Evolutionary conservation across 2,888 invertebrate genomes (phyloP), one percentile per base, ranked within the genome.

Genomic region (Eurytoma californica): DNA sequence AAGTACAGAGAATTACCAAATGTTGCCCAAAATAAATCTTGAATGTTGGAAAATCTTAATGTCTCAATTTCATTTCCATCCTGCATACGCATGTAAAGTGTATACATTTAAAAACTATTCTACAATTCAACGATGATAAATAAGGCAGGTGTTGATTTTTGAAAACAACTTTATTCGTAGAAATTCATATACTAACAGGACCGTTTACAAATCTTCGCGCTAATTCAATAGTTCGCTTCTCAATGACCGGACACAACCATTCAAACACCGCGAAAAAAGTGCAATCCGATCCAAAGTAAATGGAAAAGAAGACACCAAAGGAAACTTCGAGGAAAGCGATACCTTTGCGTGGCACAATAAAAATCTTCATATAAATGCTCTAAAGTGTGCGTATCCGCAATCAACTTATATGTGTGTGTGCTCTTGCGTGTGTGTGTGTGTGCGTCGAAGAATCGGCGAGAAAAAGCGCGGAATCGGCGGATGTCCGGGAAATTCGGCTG

Each of bases 121-220:
- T 4, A 39, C 9, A 39, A 61, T 68, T 65, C 24, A 58, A 49
- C 7, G 1, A 55, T 18, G 20, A 57, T 4, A 47, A 65, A 65
- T 18, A n/a, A 30, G 18, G 30, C n/a, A 67, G 9, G 58, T 78
- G 80, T 55, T 79, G 80, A 76, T 83, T 87, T 88, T 86, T 85
- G 85, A 86, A 87, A 88, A 88, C 87, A 88, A 86, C 84, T 88
- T 88, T 87, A 87, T 88, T 83, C 82, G 83, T 86, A 86, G 84
- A 88, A 87, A 86, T 85, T 82, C 84, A 83, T 39, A 39, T 84
- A 83, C 84, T 85, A 83, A 82, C 83, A 83, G 55, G 84, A 84
- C 82, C 82, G 81, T 82, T 84, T 85, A 86, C 85, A 85, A 24
- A 84, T 85, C 83, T 85, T 83, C 82, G 83, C 82, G 73, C 58